Conservation (phyloP, 2,113 vertebrate genomes). For the Propithecus coquereli region DNA sequence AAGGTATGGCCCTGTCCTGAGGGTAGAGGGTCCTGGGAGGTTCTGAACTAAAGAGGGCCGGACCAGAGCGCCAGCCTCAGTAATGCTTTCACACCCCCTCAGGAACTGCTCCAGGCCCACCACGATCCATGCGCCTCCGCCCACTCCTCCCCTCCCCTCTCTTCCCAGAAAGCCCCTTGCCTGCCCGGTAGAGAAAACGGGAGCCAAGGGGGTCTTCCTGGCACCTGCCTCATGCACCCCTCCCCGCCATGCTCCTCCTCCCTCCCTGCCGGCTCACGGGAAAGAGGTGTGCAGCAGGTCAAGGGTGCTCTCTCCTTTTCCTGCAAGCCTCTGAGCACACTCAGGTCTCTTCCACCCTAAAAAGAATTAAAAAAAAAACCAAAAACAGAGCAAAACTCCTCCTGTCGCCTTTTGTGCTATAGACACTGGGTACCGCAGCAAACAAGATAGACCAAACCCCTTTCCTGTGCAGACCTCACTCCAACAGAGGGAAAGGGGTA, state of each 20-base stretch:
- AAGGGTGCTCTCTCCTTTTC: not conserved
- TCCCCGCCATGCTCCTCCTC: not conserved
- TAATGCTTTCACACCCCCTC: not conserved
- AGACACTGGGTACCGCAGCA: not conserved
- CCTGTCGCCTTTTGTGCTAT: accelerated
- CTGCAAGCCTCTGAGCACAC: not conserved
- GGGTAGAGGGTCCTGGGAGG: not conserved
- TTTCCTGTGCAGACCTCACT: accelerated
- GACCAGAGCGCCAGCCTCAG: not conserved
- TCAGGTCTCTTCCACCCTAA: not conserved
- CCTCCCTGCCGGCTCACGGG: not conserved
- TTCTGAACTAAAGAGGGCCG: not conserved
- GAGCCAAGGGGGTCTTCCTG: not conserved
- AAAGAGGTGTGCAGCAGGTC: not conserved
- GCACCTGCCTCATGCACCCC: accelerated
- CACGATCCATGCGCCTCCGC: accelerated
- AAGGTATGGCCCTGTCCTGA: not conserved
- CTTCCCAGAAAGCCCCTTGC: not conserved
- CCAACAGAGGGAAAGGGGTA: not conserved
- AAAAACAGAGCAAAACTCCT: not conserved
- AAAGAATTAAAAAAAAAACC: not conserved
- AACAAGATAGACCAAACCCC: not conserved
- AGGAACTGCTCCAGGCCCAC: not conserved
- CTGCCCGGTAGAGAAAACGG: not conserved
- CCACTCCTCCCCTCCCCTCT: accelerated